Evolutionary conservation across 2,113 vertebrate species (phyloP).

Genomic region (Carlito syrichta): DNA sequence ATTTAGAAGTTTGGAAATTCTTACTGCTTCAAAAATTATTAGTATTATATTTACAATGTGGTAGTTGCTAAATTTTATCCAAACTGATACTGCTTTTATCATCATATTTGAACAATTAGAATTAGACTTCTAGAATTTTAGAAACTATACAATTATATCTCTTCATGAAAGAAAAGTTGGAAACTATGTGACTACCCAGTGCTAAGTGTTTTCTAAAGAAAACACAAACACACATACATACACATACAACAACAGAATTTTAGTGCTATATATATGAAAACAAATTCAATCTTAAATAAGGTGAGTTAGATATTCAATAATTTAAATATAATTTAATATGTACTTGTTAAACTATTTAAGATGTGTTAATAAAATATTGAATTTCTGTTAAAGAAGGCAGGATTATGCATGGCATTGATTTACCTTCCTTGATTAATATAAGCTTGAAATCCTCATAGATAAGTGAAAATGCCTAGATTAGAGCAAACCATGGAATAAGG

Average conservation of each 20-base stretch:
- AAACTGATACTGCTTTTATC: not conserved
- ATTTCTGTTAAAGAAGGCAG: not conserved
- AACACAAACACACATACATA: not conserved
- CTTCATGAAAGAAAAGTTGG: not conserved
- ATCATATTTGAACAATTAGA: not conserved
- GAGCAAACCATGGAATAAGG: not conserved
- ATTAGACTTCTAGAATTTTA: not conserved
- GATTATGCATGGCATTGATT: not conserved
- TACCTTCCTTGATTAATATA: accelerated
- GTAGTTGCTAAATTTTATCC: not conserved
- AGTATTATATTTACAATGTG: not conserved
- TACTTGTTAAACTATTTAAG: not conserved
- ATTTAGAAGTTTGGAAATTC: not conserved
- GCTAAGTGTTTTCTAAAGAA: not conserved
- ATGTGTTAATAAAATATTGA: not conserved
- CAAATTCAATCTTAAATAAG: not conserved
- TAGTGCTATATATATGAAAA: not conserved
- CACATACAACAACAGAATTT: not conserved
- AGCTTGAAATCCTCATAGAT: not conserved
- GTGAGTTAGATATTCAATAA: not conserved
- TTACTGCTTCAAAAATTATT: not conserved
- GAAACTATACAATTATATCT: not conserved
- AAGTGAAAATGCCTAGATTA: accelerated
- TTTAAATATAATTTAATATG: not conserved
- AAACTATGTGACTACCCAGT: not conserved